phyloP scores from a whole-genome alignment of 2,888 invertebrate species.

The Fissipunctia ypsillon region DNA sequence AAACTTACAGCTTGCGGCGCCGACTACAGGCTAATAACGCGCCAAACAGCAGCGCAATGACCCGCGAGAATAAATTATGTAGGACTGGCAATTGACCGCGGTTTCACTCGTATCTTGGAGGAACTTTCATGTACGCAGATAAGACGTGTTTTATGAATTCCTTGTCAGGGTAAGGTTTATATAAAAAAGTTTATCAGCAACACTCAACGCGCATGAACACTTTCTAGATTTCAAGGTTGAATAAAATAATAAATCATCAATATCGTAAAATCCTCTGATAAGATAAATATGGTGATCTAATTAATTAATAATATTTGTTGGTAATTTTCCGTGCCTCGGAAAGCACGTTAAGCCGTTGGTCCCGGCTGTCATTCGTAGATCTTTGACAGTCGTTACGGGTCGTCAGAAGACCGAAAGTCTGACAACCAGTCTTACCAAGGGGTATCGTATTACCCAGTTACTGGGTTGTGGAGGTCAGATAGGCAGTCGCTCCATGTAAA shows the following conservation, averaged over 20 bases:
- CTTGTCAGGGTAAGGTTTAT: not conserved
- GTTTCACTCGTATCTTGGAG: not conserved
- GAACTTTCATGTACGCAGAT: not conserved
- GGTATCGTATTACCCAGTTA: no score
- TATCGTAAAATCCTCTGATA: conserved; percentile 46
- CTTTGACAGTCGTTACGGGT: no score
- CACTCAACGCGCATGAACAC: conserved; percentile 20
- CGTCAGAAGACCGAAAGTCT: no score
- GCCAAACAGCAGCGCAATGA: not conserved
- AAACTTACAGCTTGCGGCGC: not conserved
- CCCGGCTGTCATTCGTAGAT: no score
- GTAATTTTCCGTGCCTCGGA: conserved; percentile 43
- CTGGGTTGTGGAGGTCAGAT: no score
- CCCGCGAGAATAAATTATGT: not conserved
- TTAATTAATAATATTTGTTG: conserved; percentile 19
- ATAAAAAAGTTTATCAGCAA: conserved; percentile 20
- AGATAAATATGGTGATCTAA: conserved; percentile 21
- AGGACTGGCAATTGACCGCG: not conserved
- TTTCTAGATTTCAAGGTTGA: conserved; percentile 39
- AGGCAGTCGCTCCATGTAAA: no score
- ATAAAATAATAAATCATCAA: conserved; percentile 37
- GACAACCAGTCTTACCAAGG: no score
- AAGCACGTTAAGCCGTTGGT: no score
- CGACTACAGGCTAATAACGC: not conserved
- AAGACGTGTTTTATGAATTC: not conserved